Conservation (phyloP, 2,888 invertebrate species). For the Lepidonotus clava region DNA sequence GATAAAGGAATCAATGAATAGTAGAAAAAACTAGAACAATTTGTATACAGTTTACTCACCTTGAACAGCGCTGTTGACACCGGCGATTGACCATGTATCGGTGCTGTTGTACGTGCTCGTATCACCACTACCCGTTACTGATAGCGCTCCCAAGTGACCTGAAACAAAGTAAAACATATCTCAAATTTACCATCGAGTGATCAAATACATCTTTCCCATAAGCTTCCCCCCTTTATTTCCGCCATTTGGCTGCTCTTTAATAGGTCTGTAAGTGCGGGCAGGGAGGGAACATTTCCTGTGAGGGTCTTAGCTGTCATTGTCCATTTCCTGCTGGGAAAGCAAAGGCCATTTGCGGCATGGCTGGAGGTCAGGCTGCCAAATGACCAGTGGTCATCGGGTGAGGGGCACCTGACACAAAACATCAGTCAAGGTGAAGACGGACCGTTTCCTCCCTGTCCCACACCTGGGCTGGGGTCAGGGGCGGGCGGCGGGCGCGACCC, state of each 20-base stretch:
- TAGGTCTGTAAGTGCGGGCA: not conserved
- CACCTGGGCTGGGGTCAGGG: not conserved
- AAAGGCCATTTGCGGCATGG: conserved; percentile 42
- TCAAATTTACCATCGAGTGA: not conserved
- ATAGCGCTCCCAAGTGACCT: conserved; percentile 28
- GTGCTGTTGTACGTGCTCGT: conserved; percentile 6
- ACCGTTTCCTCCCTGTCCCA: conserved; percentile 16
- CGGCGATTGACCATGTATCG: conserved; percentile 31
- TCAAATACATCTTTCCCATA: not conserved
- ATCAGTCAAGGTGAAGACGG: conserved; percentile 43
- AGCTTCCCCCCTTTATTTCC: too few relatives aligned
- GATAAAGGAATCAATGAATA: not conserved
- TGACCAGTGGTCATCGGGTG: conserved; percentile 21
- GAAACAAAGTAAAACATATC: not conserved
- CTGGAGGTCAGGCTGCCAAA: conserved; percentile 46
- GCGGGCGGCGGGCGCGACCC: conserved; percentile 6
- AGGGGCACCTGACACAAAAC: conserved; percentile 36
- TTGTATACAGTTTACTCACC: too few relatives aligned
- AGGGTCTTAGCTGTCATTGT: conserved; percentile 18
- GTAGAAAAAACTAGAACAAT: too few relatives aligned
- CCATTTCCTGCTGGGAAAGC: conserved; percentile 31
- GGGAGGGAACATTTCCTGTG: conserved; percentile 28
- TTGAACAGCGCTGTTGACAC: conserved; percentile 16
- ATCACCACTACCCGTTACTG: conserved; percentile 29
- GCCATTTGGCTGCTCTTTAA: conserved; percentile 4